Evolutionary conservation across 2,888 invertebrate genomes (phyloP).

Genomic region (Agonopterix alstromeriana): DNA sequence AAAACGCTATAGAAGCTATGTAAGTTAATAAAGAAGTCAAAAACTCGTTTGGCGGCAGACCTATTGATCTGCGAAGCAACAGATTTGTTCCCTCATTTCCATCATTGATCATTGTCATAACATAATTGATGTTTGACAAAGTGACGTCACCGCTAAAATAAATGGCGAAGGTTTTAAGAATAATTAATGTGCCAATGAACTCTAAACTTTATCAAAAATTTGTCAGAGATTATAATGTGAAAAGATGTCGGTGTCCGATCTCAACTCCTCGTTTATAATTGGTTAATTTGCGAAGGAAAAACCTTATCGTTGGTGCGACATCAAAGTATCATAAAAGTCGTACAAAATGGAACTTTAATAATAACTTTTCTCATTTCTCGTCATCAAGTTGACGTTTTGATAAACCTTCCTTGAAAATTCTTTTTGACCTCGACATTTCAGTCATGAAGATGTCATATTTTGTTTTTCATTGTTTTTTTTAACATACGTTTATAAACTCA

Average conservation of each 20-base stretch:
- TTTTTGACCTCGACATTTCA: slow-evolving; percentile 4
- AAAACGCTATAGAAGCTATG: too few species aligned
- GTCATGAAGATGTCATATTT: not conserved
- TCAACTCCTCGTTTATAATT: too few species aligned
- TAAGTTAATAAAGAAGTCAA: not conserved
- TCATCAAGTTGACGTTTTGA: slow-evolving; percentile 46
- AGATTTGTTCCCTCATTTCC: slow-evolving; percentile 34
- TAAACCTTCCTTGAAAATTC: slow-evolving; percentile 30
- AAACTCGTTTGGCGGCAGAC: not conserved
- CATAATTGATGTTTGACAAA: slow-evolving; percentile 69
- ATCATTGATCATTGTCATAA: slow-evolving; percentile 68
- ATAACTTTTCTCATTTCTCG: slow-evolving; percentile 43
- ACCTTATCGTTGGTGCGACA: too few species aligned
- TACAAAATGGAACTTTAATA: slow-evolving; percentile 22
- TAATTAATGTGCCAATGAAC: slow-evolving; percentile 51
- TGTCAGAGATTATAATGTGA: slow-evolving; percentile 3
- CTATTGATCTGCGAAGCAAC: slow-evolving; percentile 23
- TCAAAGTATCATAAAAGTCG: slow-evolving; percentile 27
- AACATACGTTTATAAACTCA: slow-evolving; percentile 7
- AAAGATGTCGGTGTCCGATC: too few species aligned
- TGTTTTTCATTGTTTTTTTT: not conserved
- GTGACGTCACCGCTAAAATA: slow-evolving; percentile 48
- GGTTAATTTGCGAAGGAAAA: too few species aligned
- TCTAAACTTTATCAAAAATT: slow-evolving; percentile 26
- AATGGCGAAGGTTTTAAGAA: slow-evolving; percentile 61